phyloP scores from a whole-genome alignment of 2,113 vertebrate genomes.

The Megaceryle maxima region DNA sequence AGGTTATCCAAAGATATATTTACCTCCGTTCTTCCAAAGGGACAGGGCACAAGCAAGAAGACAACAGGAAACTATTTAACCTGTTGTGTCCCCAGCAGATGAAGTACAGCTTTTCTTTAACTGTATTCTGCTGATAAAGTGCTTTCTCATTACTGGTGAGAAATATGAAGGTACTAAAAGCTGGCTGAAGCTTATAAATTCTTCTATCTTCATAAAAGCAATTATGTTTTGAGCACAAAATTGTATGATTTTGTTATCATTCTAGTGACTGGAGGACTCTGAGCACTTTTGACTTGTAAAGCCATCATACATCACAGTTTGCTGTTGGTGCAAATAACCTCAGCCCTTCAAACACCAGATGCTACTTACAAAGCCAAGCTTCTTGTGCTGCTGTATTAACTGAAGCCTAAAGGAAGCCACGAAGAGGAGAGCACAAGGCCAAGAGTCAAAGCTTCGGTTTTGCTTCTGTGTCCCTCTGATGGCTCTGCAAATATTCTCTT shows the following conservation, averaged over 20 bases:
- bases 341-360: background rate
- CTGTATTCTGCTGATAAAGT: background rate
- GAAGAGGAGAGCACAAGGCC: fast-evolving
- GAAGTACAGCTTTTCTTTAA: background rate
- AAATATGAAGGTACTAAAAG: background rate
- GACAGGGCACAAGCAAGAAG: background rate
- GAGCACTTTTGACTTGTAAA: background rate
- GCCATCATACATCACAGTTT: background rate
- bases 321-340: background rate
- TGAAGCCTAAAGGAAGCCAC: background rate
- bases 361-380: background rate
- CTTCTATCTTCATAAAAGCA: background rate
- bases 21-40: background rate
- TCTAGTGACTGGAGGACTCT: background rate
- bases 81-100: background rate
- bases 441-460: background rate
- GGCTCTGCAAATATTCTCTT: background rate
- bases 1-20: background rate
- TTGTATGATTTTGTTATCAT: background rate
- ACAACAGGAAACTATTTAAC: background rate
- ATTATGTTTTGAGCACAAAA: background rate
- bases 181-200: background rate
- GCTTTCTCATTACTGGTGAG: background rate
- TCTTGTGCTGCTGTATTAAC: background rate
- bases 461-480: background rate